phyloP scores from a whole-genome alignment of 2,888 invertebrate genomes.

The Hybos culiciformis region DNA sequence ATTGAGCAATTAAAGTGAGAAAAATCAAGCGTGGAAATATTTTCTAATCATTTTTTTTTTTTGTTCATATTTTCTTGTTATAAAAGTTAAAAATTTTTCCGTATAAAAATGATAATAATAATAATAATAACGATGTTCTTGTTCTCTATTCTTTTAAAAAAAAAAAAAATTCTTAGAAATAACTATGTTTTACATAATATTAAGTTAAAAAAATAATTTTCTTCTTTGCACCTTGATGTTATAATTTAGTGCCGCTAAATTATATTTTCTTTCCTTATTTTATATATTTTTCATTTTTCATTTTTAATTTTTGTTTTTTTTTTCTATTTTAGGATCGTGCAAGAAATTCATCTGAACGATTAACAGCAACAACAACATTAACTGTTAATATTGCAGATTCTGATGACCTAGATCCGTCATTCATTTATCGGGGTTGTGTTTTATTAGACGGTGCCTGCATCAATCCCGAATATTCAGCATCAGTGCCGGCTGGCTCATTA shows the following conservation, averaged over 20 bases:
- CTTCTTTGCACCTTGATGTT: background rate
- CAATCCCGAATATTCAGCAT: conserved; percentile 73
- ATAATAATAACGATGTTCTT: too few species aligned
- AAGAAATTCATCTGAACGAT: conserved; percentile 56
- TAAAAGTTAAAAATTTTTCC: too few species aligned
- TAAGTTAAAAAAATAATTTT: too few species aligned
- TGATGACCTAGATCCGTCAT: conserved; percentile 83
- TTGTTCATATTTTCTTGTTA: too few species aligned
- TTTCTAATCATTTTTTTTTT: too few species aligned
- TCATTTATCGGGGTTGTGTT: conserved; percentile 76
- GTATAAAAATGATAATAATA: too few species aligned
- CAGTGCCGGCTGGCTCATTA: conserved; percentile 61
- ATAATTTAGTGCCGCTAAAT: background rate
- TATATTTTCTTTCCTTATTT: background rate
- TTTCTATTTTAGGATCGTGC: conserved; percentile 59
- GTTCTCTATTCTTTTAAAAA: too few species aligned
- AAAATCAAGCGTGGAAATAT: too few species aligned
- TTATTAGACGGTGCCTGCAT: conserved; percentile 70
- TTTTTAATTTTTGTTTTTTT: background rate
- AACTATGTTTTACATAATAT: too few species aligned
- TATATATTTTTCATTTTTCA: conserved; percentile 1
- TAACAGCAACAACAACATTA: conserved; percentile 72
- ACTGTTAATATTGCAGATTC: conserved; percentile 76
- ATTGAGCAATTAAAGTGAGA: too few species aligned
- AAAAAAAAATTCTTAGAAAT: too few species aligned